A percentile compares a stretch with the other conserved stretches of the same genome.
These are phyloP conservation scores for Forbesichthys papilliferus DNA, from an alignment of 2,113 vertebrate species.

Conservation along the genomic window DNA sequence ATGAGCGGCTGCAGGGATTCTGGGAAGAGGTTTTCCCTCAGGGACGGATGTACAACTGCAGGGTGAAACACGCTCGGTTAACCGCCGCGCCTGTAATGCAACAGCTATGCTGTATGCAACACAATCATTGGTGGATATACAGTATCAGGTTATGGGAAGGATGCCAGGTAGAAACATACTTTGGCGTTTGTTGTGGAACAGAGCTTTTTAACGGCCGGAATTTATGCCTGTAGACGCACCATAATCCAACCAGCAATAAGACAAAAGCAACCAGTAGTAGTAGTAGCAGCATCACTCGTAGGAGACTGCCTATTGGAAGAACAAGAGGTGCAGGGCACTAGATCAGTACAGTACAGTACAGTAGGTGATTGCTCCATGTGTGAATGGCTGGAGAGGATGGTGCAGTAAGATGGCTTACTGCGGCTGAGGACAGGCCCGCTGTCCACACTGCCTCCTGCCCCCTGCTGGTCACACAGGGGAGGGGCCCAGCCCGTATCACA, in stretches of 20 bases:
- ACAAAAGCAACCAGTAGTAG: conserved; percentile 47
- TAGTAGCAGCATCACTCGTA: conserved; percentile 50
- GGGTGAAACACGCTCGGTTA: conserved; percentile 23
- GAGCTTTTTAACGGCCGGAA: conserved; percentile 49
- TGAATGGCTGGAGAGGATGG: neutral
- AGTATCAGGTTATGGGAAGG: neutral
- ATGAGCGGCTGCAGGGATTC: conserved; percentile 38
- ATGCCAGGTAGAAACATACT: conserved; percentile 12
- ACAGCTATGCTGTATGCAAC: neutral
- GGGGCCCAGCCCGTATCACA: conserved; percentile 89
- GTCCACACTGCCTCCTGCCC: conserved; percentile 90
- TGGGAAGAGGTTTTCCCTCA: conserved; percentile 28
- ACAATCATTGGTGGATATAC: neutral
- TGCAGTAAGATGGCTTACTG: conserved; percentile 53
- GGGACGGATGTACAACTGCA: conserved; percentile 41
- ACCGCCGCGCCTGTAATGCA: neutral
- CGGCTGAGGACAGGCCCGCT: conserved; percentile 83
- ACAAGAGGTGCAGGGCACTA: neutral
- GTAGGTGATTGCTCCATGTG: neutral
- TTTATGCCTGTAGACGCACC: conserved; percentile 64
- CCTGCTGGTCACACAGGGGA: conserved; percentile 81
- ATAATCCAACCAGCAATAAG: conserved; percentile 43
- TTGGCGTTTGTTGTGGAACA: conserved; percentile 31
- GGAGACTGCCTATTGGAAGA: conserved; percentile 47
- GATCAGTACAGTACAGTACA: neutral